Conservation (phyloP, 2,797 vertebrate species). For the Limnodromus scolopaceus region DNA sequence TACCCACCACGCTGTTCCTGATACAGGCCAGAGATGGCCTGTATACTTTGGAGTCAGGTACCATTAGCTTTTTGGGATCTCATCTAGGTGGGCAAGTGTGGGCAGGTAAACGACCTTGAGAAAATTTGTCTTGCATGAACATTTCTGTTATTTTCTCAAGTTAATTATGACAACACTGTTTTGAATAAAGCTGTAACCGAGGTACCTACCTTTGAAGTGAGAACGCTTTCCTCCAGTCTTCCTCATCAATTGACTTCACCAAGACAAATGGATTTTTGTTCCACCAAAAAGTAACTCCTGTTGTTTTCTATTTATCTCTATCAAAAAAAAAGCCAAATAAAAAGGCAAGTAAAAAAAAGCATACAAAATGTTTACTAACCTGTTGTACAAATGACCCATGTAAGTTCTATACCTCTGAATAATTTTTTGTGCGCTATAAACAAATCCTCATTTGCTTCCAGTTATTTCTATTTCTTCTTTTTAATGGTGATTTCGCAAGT, state of each 20-base stretch:
- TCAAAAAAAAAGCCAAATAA: neutral
- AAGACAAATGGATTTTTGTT: neutral
- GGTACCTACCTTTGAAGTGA: neutral
- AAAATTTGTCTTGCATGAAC: neutral
- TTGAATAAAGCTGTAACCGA: accelerated
- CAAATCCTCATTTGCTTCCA: neutral
- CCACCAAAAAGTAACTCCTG: neutral
- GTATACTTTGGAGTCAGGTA: neutral
- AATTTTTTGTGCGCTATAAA: neutral
- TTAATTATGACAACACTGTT: neutral
- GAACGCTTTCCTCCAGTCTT: neutral
- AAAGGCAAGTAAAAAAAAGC: neutral
- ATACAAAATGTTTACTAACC: neutral
- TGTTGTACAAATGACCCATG: neutral
- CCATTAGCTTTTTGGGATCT: neutral
- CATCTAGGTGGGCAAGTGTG: neutral
- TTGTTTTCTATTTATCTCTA: neutral
- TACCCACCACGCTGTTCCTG: no score
- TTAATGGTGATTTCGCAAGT: neutral
- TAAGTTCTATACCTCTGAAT: neutral
- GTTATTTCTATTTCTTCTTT: neutral
- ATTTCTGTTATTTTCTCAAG: neutral
- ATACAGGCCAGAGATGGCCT: no score
- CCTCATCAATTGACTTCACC: neutral
- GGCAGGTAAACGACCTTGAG: neutral